Conservation (phyloP, 2,888 invertebrate genomes). For the Encarsia formosa region DNA sequence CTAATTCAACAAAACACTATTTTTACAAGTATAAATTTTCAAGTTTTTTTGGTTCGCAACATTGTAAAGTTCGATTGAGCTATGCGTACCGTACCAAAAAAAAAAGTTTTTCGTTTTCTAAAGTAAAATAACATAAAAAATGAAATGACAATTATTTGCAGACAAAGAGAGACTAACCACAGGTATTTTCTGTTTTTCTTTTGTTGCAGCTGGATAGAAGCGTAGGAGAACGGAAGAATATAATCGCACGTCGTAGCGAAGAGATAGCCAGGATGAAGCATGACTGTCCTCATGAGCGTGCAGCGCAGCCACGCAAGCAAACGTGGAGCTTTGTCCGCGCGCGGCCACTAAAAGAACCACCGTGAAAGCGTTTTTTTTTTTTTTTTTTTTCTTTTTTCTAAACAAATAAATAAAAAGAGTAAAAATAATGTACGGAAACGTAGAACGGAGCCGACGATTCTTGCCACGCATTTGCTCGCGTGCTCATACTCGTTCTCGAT, state of each 20-base stretch:
- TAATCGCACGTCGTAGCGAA: constrained; percentile 21
- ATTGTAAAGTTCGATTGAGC: too few relatives aligned
- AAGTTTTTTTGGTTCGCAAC: too few relatives aligned
- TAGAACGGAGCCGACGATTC: constrained; percentile 34
- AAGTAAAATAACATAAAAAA: too few relatives aligned
- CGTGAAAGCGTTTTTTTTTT: constrained; percentile 18
- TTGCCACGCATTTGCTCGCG: constrained; percentile 29
- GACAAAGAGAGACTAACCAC: too few relatives aligned
- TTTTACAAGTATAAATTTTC: background rate
- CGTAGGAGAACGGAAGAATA: constrained; percentile 27
- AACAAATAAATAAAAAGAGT: too few relatives aligned
- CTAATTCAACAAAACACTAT: too few relatives aligned
- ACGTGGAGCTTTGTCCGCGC: too few relatives aligned
- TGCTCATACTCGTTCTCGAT: background rate
- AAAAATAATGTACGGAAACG: too few relatives aligned
- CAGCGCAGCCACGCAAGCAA: background rate
- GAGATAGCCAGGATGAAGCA: constrained; percentile 23
- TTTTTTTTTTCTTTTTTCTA: too few relatives aligned
- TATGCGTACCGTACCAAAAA: too few relatives aligned
- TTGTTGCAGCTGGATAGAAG: constrained; percentile 37
- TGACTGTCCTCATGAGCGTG: constrained; percentile 28
- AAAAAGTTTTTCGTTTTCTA: too few relatives aligned
- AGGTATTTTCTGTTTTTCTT: background rate
- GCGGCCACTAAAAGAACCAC: constrained; percentile 30
- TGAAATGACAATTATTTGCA: too few relatives aligned